These are phyloP conservation scores for Crax fasciolata DNA, from an alignment of 2,797 vertebrate genomes.

Conservation along the genomic window DNA sequence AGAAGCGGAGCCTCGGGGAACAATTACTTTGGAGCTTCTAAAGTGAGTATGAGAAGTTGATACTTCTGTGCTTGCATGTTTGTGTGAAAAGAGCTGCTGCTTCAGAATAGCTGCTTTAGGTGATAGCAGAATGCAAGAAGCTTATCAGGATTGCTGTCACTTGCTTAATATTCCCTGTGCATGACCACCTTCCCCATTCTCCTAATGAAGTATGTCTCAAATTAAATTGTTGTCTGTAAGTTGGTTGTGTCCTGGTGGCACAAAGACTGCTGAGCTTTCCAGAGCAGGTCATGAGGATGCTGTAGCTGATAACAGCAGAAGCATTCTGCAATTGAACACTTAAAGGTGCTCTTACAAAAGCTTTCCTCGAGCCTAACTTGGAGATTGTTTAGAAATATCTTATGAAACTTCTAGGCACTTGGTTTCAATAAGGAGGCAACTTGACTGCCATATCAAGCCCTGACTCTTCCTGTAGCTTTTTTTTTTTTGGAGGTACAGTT, in stretches of 20 bases:
- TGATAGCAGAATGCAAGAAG: not conserved
- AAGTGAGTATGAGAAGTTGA: slow-evolving; percentile 85
- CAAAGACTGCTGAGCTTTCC: not conserved
- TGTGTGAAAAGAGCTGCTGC: not conserved
- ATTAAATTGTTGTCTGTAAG: rapidly evolving
- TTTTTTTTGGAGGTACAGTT: not conserved
- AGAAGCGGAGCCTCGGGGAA: slow-evolving; percentile 96
- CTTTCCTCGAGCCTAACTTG: not conserved
- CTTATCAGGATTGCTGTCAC: not conserved
- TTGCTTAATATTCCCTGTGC: not conserved
- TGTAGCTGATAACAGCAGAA: not conserved
- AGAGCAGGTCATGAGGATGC: not conserved
- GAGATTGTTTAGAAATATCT: not conserved
- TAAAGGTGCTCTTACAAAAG: not conserved
- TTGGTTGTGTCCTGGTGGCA: not conserved
- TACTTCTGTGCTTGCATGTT: not conserved
- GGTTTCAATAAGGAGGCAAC: not conserved
- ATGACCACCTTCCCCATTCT: not conserved
- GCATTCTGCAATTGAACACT: not conserved
- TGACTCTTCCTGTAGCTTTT: not conserved
- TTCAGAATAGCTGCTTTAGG: not conserved
- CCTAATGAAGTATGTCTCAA: rapidly evolving
- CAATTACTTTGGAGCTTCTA: slow-evolving; percentile 94
- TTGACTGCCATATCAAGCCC: not conserved
- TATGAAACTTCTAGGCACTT: not conserved